phyloP scores from a whole-genome alignment of 2,888 invertebrate species.

The Crematogaster levior region DNA sequence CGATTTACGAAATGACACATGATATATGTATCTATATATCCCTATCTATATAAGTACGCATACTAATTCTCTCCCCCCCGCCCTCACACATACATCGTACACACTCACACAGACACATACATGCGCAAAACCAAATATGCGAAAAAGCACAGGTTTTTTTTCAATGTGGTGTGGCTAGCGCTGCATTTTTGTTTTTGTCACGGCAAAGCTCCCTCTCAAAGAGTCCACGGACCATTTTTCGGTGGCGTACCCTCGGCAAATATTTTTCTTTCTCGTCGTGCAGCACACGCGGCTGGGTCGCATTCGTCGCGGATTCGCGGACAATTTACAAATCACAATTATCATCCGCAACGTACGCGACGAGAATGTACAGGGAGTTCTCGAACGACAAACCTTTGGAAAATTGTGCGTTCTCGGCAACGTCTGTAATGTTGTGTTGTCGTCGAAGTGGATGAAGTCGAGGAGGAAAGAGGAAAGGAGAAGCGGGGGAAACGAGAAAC shows the following conservation, averaged over 20 bases:
- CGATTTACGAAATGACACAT: constrained; percentile 75
- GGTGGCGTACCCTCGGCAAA: constrained; percentile 30
- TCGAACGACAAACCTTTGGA: constrained; percentile 13
- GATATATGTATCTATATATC: constrained; percentile 46
- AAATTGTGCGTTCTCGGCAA: not conserved
- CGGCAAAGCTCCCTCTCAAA: constrained; percentile 79
- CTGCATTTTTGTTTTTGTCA: constrained; percentile 78
- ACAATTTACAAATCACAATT: not conserved
- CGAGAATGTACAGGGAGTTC: not conserved
- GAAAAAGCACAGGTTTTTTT: constrained; percentile 80
- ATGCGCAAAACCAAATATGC: constrained; percentile 59
- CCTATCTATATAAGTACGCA: constrained; percentile 68
- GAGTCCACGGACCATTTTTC: constrained; percentile 66
- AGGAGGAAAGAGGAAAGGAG: not conserved
- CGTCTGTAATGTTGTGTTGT: not conserved
- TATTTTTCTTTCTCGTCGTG: not conserved
- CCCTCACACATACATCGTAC: constrained; percentile 17
- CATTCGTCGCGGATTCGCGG: not conserved
- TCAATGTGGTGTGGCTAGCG: constrained; percentile 85
- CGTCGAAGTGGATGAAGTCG: constrained; percentile 10
- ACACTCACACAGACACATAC: constrained; percentile 66
- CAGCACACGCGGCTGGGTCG: not conserved
- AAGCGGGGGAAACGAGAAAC: constrained; percentile 54
- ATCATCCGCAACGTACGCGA: constrained; percentile 10
- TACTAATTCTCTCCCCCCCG: constrained; percentile 50